These are phyloP conservation scores for Anaspis maculata DNA, from an alignment of 2,888 invertebrate genomes.

Conservation along the genomic window DNA sequence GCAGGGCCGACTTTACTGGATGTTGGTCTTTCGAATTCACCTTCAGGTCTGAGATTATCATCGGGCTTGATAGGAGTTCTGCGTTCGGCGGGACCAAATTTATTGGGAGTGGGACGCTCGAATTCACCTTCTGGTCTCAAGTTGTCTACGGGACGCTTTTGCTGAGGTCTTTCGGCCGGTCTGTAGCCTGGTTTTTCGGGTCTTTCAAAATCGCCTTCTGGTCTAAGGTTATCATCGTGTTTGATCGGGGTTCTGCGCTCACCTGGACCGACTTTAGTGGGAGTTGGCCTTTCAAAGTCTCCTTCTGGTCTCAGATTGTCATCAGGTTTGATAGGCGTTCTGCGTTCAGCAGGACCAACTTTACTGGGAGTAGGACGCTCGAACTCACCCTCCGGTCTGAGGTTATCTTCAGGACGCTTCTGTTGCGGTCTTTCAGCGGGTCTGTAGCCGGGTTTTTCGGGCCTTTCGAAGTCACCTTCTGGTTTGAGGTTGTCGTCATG, in stretches of 20 bases:
- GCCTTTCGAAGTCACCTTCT: conserved; percentile 45
- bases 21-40: conserved; percentile 47
- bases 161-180: conserved; percentile 33
- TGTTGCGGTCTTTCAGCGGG: conserved; percentile 39
- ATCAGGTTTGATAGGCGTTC: conserved; percentile 44
- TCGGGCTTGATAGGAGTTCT: conserved; percentile 46
- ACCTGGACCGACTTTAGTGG: conserved; percentile 38
- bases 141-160: conserved; percentile 36
- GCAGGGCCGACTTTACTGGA: conserved; percentile 30
- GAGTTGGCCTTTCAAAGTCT: conserved; percentile 45
- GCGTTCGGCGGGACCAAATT: conserved; percentile 49
- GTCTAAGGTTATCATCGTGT: conserved; percentile 47
- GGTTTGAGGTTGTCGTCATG: conserved; percentile 51
- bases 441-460: conserved; percentile 17
- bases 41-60: conserved; percentile 42
- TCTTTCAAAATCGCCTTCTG: conserved; percentile 47
- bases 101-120: conserved; percentile 27
- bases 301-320: conserved; percentile 55
- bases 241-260: conserved; percentile 46
- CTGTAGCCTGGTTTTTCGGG: conserved; percentile 36
- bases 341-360: conserved; percentile 44
- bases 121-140: conserved; percentile 25
- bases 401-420: conserved; percentile 44
- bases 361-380: conserved; percentile 35
- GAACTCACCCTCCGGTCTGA: conserved; percentile 43